Base-by-base conservation (phyloP, 1,140 invertebrate species). In the Meteorus sp. region DNA sequence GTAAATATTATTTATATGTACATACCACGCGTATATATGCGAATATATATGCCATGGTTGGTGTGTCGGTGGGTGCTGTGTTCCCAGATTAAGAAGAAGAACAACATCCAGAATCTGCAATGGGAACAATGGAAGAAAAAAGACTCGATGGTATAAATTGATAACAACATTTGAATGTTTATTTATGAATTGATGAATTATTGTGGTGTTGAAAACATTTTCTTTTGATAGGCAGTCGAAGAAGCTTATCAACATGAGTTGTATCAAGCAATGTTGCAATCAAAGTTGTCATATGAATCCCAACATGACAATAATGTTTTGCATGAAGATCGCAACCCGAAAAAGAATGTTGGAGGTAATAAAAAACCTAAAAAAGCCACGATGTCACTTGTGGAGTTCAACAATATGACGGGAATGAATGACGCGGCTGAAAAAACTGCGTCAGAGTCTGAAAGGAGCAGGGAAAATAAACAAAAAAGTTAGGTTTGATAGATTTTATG, bases 301-400 rank as follows among this genome's bases (percentile, higher is more conserved):
- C 71, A 83, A 75, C 56, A 78, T 71, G 75, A 76, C 69, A 69
- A 69, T 68, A 48, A 17, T 66, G 50, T 73, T 41, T n/a, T n/a
- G n/a, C n/a, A n/a, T n/a, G 73, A 78, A 56, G 77, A 81, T 31
- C 72, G 71, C 51, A 76, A 78, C 8, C 69, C 72, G 4, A 60
- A 33, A 31, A 77, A 79, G 60, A 78, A 78, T 65, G 39, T 56
- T 59, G 75, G 72, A 55, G 78, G 74, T 22, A 73, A 73, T 37
- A 85, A 85, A 66, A 85, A 84, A 61, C 65, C 70, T 0, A 83
- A 84, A 58, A 85, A 85, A 63, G 67, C 74, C 2, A 80, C 83
- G 4, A 85, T 87, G 79, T 82, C 83, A 33, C 69, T 87, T 43
- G 82, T 84, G 51, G 78, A 86, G 66, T 87, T 87, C 63, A 86